These are phyloP conservation scores for Rotaria sp. DNA, from an alignment of 2,888 invertebrate species.

Conservation along the genomic window DNA sequence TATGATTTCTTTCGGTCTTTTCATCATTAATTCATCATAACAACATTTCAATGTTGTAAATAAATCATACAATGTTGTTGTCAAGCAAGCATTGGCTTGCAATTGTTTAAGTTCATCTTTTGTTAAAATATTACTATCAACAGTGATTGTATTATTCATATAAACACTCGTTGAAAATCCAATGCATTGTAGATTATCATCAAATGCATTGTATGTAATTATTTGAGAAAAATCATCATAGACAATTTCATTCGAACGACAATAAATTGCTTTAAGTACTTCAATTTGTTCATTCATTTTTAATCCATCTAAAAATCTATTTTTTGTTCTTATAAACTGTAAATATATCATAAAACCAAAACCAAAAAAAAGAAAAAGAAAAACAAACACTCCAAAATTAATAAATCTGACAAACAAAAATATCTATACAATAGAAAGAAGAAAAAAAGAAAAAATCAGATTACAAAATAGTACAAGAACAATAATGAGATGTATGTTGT, in stretches of 20 bases:
- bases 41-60: neutral
- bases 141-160: neutral
- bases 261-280: neutral
- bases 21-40: neutral
- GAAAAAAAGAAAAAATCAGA: neutral
- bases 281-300: neutral
- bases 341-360: too few species aligned
- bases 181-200: neutral
- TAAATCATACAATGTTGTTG: constrained; percentile 15
- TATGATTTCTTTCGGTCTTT: neutral
- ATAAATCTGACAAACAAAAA: too few species aligned
- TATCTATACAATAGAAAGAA: too few species aligned
- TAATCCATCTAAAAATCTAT: neutral
- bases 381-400: neutral
- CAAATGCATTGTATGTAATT: constrained; percentile 1
- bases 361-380: neutral
- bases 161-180: neutral
- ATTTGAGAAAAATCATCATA: neutral
- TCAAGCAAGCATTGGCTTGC: neutral
- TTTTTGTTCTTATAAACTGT: neutral
- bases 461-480: neutral
- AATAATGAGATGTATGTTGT: neutral
- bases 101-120: constrained; percentile 6
- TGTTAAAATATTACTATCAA: neutral
- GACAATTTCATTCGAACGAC: neutral